Base-by-base conservation (phyloP, 2,888 invertebrate species). In the Masnerella sp. region DNA sequence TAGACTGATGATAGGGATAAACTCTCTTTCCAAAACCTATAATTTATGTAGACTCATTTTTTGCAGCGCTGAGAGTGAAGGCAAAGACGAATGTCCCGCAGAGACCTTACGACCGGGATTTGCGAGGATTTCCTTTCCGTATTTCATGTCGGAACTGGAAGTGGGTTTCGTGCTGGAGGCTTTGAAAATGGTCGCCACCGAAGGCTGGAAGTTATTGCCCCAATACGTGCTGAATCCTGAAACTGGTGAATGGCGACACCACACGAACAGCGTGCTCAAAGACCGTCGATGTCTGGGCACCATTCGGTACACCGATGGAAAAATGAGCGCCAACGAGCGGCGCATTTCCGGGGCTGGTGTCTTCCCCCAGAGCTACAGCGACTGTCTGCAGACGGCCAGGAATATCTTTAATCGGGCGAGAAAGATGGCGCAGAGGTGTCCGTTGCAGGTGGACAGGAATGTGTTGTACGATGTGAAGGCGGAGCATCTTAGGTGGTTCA, bases 241-340 rank as follows among this genome's bases (percentile, higher is more conserved):
- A 84, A 96, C 95, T 0, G 96, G 95, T 0, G 96, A 96, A 85
- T 97, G 96, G 96, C 91, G 93, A 72, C 96, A 96, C 83, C 93
- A 93, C 81, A 91, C 93, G 0, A 94, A 95, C 84, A 91, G 93
- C 45, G 90, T 93, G 3, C 92, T 94, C 76, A 93, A 93, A 82
- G 96, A 96, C 80, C 90, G 95, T 45, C 95, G 94, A 85, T 96
- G 95, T 90, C 88, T 97, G 61, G 92, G 93, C 68, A 92, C 93
- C 5, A 91, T 96, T 45, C 90, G 93, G 61, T 95, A 94, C 84
- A 89, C 90, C 17, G 92, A 93, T 77, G 95, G 95, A 0, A 92
- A 92, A 83, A 94, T 96, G 90, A 90, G 90, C 5, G 90, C 93
- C 58, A 91, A 92, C 71, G 94, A 94, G 81, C 89, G 94, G 71